Evolutionary conservation across 2,113 vertebrate genomes (phyloP), one percentile per base, ranked within the genome.

Genomic region (Lucifuga dentata): DNA sequence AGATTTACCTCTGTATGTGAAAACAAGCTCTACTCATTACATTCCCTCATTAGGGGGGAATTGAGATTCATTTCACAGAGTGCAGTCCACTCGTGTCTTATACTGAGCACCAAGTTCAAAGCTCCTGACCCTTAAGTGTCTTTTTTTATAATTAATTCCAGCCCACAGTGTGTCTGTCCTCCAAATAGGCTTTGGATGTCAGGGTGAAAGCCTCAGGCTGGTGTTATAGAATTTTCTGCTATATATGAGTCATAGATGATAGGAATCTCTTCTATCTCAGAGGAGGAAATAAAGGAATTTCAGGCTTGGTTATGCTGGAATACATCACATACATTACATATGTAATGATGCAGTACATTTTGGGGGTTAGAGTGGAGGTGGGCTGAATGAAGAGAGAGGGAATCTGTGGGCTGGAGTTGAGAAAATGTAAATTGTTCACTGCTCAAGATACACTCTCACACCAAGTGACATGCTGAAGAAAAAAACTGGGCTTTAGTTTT

Each of bases 111-210:
- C 15, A 9, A 53, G 58, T 35, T 51, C 57, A 55, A 69, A 68
- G 43, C 48, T 40, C 7, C 32, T 66, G 33, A 76, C 58, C 46
- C 50, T 56, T 12, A 60, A 26, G 9, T 51, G 32, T 62, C 29
- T 68, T 8, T 11, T 69, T 66, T 46, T 32, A 73, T 66, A 38
- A 72, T 81, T 70, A 11, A 60, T 70, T 26, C 19, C 20, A 57
- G 61, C 52, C n/a, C 21, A 23, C 32, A 23, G 35, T 39, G 59
- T 48, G 48, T 36, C 24, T 52, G 43, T 75, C 26, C 26, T 39
- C n/a, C 17, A 76, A 51, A 46, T 60, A 52, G 55, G 26, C 17
- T 56, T 43, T 53, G 43, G 16, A 32, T 73, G 23, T 78, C 32
- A 57, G 6, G 11, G 19, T 63, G 33, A 68, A 43, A 58, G 23